Evolutionary conservation across 30 jellyfish, hydroid and myxozoan genomes (phyloP), one percentile per base, ranked within the genome.

Genomic region (Mastigias papua): DNA sequence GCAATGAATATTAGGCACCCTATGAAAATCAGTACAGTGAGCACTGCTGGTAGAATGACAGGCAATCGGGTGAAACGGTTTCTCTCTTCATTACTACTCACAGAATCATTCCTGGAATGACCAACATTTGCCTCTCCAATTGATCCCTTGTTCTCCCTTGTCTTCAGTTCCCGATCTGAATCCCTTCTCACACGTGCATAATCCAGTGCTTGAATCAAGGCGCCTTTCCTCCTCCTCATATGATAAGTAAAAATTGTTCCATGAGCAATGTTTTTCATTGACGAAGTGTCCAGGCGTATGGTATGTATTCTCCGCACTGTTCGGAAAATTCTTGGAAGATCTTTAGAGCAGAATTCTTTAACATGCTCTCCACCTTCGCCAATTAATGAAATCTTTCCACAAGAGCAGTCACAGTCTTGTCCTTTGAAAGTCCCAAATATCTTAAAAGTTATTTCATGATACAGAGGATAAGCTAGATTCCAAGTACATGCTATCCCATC

Each of bases 1-100:
- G 93, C 87, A 67, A 90, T 90, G 54, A 85, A 33, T 28, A 69
- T 69, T 42, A 90, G 87, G 50, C 97, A 90, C 34, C 72, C 90
- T 22, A 90, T 70, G 82, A 90, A 90, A 10, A 90, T 67, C 61
- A 90, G 20, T 19, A 90, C 91, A 0, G 97, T 90, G 17, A 86
- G 69, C 37, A 76, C 87, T 15, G 97, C 97, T 25, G 97, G 90
- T 27, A 71, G 29, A 32, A 79, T 69, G 20, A 80, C 86, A 23
- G 90, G 92, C 83, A 82, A 75, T 27, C 81, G 84, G 73, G 81
- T 73, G 2, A 62, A 33, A 70, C 78, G 67, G 32, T 22, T 62
- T 42, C 25, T 64, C 13, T 79, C 69, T 25, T 50, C 72, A 1
- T 48, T 0, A 72, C 50, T 72, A 48, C 80, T 63, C 50, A 79